A percentile compares a stretch with the other conserved stretches of the same genome.
Evolutionary conservation across 2,888 invertebrate species (phyloP).

Genomic region (Dugesia japonica): DNA sequence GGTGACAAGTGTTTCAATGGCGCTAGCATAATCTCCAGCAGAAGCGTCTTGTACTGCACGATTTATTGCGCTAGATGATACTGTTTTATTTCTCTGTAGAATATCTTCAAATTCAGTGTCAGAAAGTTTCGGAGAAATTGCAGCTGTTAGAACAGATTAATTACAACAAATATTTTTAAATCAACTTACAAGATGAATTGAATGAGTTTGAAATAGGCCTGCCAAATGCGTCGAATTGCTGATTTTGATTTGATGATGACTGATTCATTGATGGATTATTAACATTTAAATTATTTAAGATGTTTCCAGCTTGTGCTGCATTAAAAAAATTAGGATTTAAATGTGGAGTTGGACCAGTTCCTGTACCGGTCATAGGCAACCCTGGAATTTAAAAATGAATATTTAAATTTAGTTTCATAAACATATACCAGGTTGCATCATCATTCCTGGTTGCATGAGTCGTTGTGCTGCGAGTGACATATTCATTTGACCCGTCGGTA

Average conservation of each 20-base stretch:
- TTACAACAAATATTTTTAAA: not conserved
- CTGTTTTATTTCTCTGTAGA: slow-evolving; percentile 76
- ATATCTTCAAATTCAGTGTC: slow-evolving; percentile 96
- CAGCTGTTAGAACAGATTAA: not conserved
- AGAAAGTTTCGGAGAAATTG: slow-evolving; percentile 38
- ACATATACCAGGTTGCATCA: slow-evolving; percentile 34
- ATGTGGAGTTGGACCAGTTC: slow-evolving; percentile 60
- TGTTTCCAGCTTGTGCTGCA: not conserved
- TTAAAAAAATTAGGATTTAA: slow-evolving; percentile 92
- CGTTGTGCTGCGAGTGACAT: slow-evolving; percentile 28
- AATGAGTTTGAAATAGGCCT: slow-evolving; percentile 28
- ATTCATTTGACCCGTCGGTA: not conserved
- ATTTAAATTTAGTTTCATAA: slow-evolving; percentile 35
- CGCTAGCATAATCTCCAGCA: slow-evolving; percentile 84
- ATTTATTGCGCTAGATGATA: slow-evolving; percentile 87
- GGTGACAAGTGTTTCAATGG: slow-evolving; percentile 91
- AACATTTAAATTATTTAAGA: not conserved
- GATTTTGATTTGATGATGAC: slow-evolving; percentile 50
- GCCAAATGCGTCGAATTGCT: slow-evolving; percentile 36
- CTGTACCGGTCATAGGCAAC: slow-evolving; percentile 6
- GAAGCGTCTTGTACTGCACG: slow-evolving; percentile 91
- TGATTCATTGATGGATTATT: slow-evolving; percentile 45
- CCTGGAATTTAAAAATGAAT: not conserved
- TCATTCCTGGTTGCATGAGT: slow-evolving; percentile 36
- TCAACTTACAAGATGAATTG: not conserved